phyloP scores from a whole-genome alignment of 1,140 invertebrate species.

The Halictus rubicundus region DNA sequence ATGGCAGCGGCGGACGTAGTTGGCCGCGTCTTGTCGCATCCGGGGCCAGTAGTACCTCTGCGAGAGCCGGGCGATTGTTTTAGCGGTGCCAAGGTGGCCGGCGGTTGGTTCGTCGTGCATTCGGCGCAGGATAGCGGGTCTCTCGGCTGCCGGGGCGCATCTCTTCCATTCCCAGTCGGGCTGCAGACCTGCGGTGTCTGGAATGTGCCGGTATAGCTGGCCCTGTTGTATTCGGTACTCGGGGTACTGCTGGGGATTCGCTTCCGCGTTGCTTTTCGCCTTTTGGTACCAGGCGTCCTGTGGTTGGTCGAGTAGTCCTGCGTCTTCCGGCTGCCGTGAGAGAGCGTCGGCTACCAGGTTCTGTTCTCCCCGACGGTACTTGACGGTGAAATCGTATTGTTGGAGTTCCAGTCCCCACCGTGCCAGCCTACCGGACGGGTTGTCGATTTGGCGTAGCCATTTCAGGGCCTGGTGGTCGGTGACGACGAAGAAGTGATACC shows the following conservation, averaged over 20 bases:
- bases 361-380: background rate
- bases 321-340: background rate
- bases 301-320: background rate
- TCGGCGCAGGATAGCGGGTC: fast-evolving
- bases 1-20: background rate
- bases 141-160: background rate
- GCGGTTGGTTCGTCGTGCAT: background rate
- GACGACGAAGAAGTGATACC: background rate
- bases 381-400: background rate
- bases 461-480: background rate
- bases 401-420: background rate
- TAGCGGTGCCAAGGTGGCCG: background rate
- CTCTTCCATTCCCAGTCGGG: background rate
- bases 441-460: background rate
- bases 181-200: background rate
- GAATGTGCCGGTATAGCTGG: background rate
- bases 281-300: background rate
- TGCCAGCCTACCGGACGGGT: background rate
- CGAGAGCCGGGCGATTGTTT: background rate
- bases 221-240: background rate
- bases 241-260: background rate
- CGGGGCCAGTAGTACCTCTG: background rate
- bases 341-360: background rate
- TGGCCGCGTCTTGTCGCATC: background rate
- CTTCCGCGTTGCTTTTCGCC: no score